Evolutionary conservation across 1,140 invertebrate genomes (phyloP).

Genomic region (Episyrphus balteatus): DNA sequence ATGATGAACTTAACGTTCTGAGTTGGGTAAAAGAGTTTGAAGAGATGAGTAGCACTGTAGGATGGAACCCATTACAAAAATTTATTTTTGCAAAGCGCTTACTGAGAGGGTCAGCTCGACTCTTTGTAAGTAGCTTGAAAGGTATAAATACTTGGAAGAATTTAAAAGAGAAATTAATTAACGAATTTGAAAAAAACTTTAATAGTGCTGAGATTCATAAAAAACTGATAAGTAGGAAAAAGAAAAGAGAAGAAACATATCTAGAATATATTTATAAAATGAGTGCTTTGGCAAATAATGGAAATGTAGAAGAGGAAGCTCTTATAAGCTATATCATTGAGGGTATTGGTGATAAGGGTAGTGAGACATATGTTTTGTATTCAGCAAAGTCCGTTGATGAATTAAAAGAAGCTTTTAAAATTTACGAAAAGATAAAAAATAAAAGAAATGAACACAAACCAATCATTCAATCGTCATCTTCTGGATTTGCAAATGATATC

Average conservation of each 20-base stretch:
- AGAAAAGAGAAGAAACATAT: conserved; percentile 1
- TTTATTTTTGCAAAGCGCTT: no score
- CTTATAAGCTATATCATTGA: conserved; percentile 2
- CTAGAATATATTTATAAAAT: conserved; percentile 7
- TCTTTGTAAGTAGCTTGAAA: no score
- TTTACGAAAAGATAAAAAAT: background rate
- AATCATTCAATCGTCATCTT: background rate
- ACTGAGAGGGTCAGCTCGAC: no score
- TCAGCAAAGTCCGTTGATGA: conserved; percentile 5
- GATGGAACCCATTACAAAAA: no score
- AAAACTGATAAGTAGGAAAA: conserved; percentile 1
- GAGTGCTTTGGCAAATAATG: conserved; percentile 1
- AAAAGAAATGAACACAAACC: background rate
- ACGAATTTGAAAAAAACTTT: background rate
- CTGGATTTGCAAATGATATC: background rate
- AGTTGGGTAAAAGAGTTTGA: no score
- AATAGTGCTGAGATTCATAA: conserved; percentile 6
- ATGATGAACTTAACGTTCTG: no score
- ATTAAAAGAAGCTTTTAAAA: conserved; percentile 5
- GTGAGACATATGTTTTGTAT: conserved; percentile 5
- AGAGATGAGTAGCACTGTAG: no score
- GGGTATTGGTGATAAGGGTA: background rate
- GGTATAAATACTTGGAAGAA: no score
- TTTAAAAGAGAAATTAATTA: no score
- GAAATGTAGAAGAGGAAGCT: background rate